Evolutionary conservation across 2,888 invertebrate species (phyloP), one percentile per base, ranked within the genome.

Genomic region (Romanomermis culicivorax): DNA sequence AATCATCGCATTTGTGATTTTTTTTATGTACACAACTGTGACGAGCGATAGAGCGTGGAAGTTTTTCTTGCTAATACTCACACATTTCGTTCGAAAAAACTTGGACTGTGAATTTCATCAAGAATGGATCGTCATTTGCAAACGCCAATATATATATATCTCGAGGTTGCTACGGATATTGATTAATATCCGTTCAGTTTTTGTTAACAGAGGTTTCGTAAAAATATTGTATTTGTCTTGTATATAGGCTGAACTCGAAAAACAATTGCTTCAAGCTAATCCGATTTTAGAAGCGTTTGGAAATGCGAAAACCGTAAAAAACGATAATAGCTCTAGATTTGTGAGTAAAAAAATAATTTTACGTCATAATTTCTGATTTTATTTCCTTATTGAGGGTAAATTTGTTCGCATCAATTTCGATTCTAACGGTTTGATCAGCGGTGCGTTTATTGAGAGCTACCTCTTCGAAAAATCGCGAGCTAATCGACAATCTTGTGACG

Each of bases 331-430:
- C 17, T 54, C 54, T 2, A 2, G 54, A 53, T 54, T 54, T 50
- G 47, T 45, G 23, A 45, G 47, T n/a, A 36, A 7, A 7, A n/a
- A n/a, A n/a, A n/a, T n/a, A n/a, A 48, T 11, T 20, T 25, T 48
- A 20, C 20, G 51, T 27, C 25, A 51, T 11, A 26, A 17, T 11
- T 7, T 7, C 25, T 52, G 36, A 52, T 23, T 47, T 29, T 23
- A n/a, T 7, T 43, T 52, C 17, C 17, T 52, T 51, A 7, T 26
- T 58, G 63, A 93, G 93, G 97, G 97, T 67, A 99, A 99, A 82
- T 99, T 99, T 72, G 99, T 99, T 69, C 81, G 97, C 67, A 97
- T 99, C 74, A 97, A 99, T 75, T 99, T 99, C 75, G 97, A 99
- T 76, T 87, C 91, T 60, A 91, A 91, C 58, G 97, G 97, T 24